Base-by-base conservation (phyloP, 2,797 vertebrate species). In the Ptychobarbus kaznakovi region DNA sequence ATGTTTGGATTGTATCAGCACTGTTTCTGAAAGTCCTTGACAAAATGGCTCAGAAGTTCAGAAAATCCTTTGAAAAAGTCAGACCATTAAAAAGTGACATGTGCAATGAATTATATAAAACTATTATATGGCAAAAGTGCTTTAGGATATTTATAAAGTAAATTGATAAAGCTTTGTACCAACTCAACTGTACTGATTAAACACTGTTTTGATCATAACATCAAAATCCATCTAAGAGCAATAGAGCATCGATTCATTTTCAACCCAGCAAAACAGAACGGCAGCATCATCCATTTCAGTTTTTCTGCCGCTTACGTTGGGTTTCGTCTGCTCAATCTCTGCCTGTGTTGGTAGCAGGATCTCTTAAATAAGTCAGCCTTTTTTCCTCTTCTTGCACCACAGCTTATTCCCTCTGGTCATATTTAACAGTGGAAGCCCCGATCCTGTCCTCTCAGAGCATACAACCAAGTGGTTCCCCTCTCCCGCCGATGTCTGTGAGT, bases 301-400 rank as follows among this genome's bases (percentile, higher is more conserved):
- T 61, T 61, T 40, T 28, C 9, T 44, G 8, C 22, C 10, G 8
- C 35, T 18, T 28, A 61, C 0, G 6, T 73, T 76, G 93, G 95
- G 94, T 95, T 94, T 89, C 88, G 92, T 93, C 90, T 92, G 93
- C 92, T 96, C 94, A 95, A 92, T 90, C 91, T 86, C 88, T 92
- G 95, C 94, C 95, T 96, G 94, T 94, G 13, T 90, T 92, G 93
- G 93, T 95, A 96, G 94, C 95, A 95, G 95, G 95, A 94, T 94
- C 95, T 94, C 94, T 95, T 95, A 96, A 96, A 96, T 95, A 95
- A 96, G 94, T 96, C 95, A 95, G 92, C 93, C 93, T 96, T 95
- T 96, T 95, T 92, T 94, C 95, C 49, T 66, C 49, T 58, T 58
- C 13, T 13, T 32, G 44, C 42, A 42, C 80, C 80, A 35, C 82